Evolutionary conservation across 2,888 invertebrate species (phyloP), one percentile per base, ranked within the genome.

Genomic region (Hemithea aestivaria): DNA sequence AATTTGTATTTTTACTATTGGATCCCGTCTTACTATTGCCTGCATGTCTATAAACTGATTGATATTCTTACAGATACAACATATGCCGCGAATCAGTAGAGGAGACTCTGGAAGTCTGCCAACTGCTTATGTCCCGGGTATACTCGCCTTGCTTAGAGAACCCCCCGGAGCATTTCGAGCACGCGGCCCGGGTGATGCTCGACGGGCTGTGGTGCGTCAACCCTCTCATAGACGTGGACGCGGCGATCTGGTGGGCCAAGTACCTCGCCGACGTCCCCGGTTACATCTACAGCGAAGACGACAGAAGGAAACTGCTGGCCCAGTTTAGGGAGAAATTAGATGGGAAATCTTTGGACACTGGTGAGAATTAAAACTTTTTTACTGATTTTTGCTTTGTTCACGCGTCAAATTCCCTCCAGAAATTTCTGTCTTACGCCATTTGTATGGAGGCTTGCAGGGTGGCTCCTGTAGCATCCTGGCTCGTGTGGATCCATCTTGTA

Each of bases 181-280:
- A 89, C 50, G 91, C 94, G 90, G 83, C 92, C 0, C 70, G 79
- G 0, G 88, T 90, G 1, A 76, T 95, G 59, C 65, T 94, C 1
- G 83, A 91, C 30, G 94, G 94, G 0, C 73, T 95, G 63, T 92
- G 91, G 91, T 88, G 88, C 2, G 76, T 93, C 26, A 91, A 91
- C 66, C 92, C 93, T 21, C 76, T 93, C 0, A 77, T 92, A 4
- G 82, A 90, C 24, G 38, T 60, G 0, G 68, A 74, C 0, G 70
- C 71, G 1, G 89, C 90, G 58, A 61, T 91, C 7, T 90, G 87
- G 57, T 89, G 88, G 53, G 88, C 90, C 4, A 78, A 66, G 11
- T 68, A 88, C 16, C 51, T 92, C 32, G 88, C 89, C 0, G 88
- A 87, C 10, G 87, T 91, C 1, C 85, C 88, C 3, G 90, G 90